Base-by-base conservation (phyloP, 2,888 invertebrate genomes). In the Idaea dimidiata region DNA sequence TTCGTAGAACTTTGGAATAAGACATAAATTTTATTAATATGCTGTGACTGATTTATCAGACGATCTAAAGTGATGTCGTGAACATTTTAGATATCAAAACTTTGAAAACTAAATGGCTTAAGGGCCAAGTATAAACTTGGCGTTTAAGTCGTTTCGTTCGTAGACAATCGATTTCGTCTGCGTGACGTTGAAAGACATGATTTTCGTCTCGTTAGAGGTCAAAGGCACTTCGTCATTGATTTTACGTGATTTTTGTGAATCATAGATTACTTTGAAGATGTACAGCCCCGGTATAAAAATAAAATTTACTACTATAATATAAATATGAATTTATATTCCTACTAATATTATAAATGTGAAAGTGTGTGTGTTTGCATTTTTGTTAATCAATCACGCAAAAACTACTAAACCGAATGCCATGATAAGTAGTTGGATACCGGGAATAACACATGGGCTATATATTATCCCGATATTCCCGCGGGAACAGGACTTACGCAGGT, bases 21-120 rank as follows among this genome's bases (percentile, higher is more conserved):
- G 91, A 92, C 89, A 91, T 91, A 91, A 91, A 91, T 92, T 91
- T 88, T 84, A 84, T 86, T 89, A 88, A 88, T 88, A 89, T 88
- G 86, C 80, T 82, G 43, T 55, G 55, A 16, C 17, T 18, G 6
- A 53, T 24, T 80, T 87, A 90, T 89, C 89, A 76, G 72, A 62
- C 58, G 71, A 78, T 78, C 75, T 77, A 73, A 91, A 91, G 89
- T 89, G 76, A 85, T 85, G 80, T 87, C 81, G 66, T 62, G 72
- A 79, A 83, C 88, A 88, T 89, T 84, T 77, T 72, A 81, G 80
- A 79, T 78, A 77, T 72, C 70, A 80, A 43, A 14, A 43, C 14
- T 43, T 43, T 10, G 14, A 10, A 10, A 43, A 43, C 43, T 14
- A 10, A 43, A 43, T 43, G 43, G 7, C 14, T 8, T 43, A 43